Evolutionary conservation across 2,888 invertebrate species (phyloP), one percentile per base, ranked within the genome.

Genomic region (Tricholauxania praeusta): DNA sequence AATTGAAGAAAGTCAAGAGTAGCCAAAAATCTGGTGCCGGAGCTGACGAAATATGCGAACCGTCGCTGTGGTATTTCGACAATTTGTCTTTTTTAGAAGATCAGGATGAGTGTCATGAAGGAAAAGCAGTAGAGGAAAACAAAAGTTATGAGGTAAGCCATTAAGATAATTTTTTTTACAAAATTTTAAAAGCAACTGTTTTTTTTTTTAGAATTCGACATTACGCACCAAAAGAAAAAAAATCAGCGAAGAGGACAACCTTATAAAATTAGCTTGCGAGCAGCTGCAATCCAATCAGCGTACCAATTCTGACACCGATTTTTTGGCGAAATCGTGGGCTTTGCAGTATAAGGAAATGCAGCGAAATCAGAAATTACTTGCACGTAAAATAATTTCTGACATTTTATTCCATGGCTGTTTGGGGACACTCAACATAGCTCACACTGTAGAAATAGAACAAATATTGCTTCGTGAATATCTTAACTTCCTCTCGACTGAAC

Each of bases 51-150:
- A 32, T 49, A 14, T 59, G 48, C 14, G 63, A 59, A 55, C 22
- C 67, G 12, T 47, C 59, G 12, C 65, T 73, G 47, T 73, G 73
- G 73, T 73, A 73, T 57, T 73, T 52, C 22, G 57, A 71, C 3
- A 70, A 57, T 49, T 60, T 73, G 6, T 57, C 69, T 66, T 71
- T 71, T 62, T 28, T 73, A 19, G 59, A 73, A 14, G 48, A 69
- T 15, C n/a, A 55, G 10, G 55, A 55, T 2, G n/a, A 55, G 28
- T 28, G 28, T 28, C 28, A 28, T 28, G 28, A 3, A 28, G 3
- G 28, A 28, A 28, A 28, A 28, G 3, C 28, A 28, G 28, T 4
- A 3, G 0, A 4, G 28, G 28, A 2, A 28, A 28, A 28, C 28
- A 28, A 28, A 28, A 28, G 4, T 28, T 28, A 28, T 28, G 28